These are phyloP conservation scores for Ptilodon capucinus DNA, from an alignment of 2,888 invertebrate genomes.

Conservation along the genomic window DNA sequence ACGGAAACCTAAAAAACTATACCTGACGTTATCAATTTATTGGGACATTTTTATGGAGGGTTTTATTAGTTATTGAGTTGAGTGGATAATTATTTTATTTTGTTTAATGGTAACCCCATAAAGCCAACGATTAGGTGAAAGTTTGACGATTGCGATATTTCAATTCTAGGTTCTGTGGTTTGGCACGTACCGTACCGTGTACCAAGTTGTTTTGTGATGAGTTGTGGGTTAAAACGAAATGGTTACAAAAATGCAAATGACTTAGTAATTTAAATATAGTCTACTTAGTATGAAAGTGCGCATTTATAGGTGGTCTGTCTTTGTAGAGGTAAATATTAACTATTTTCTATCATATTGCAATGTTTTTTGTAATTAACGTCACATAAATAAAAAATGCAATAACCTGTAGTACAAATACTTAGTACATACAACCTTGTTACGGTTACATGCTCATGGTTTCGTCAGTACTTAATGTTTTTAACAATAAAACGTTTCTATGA, in stretches of 20 bases:
- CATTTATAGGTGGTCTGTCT: no score
- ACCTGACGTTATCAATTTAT: no score
- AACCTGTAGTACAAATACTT: not conserved
- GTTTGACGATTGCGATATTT: constrained; percentile 29
- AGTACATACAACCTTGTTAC: not conserved
- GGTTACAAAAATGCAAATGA: constrained; percentile 25
- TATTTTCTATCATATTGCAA: not conserved
- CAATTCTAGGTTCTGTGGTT: constrained; percentile 35
- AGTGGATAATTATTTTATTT: no score
- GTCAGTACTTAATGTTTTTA: no score
- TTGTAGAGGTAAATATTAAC: no score
- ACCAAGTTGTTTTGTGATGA: constrained; percentile 43
- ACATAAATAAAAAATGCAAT: not conserved
- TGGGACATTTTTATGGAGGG: no score
- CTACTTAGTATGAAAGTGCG: no score
- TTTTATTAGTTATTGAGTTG: no score
- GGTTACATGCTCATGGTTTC: not conserved
- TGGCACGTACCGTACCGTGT: constrained; percentile 37
- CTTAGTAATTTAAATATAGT: no score
- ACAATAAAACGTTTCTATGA: not conserved
- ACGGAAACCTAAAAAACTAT: no score
- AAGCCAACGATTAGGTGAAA: constrained; percentile 34
- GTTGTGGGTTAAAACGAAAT: constrained; percentile 38
- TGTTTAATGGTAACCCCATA: constrained; percentile 12
- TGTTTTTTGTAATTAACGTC: not conserved